Evolutionary conservation across 2,888 invertebrate genomes (phyloP).

Genomic region (Aspidiotus rigidus): DNA sequence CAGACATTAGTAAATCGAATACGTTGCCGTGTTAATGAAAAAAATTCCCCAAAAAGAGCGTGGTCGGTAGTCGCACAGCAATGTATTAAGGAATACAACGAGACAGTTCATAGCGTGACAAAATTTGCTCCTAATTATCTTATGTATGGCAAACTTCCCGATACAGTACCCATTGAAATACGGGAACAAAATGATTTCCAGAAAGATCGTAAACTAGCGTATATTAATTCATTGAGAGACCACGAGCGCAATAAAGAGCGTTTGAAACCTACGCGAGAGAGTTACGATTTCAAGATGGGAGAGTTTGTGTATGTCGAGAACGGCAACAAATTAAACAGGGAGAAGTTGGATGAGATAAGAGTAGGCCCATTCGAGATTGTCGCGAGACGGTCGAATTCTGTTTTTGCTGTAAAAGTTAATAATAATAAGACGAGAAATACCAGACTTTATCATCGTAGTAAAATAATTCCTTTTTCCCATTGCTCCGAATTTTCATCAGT

Average conservation of each 20-base stretch:
- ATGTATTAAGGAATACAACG: constrained; percentile 36
- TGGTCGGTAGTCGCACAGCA: constrained; percentile 37
- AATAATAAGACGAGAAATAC: too few relatives aligned
- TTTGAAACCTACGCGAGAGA: not conserved
- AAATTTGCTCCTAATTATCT: constrained; percentile 37
- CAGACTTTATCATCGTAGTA: too few relatives aligned
- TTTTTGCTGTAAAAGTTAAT: not conserved
- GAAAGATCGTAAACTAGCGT: constrained; percentile 31
- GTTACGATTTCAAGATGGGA: constrained; percentile 12
- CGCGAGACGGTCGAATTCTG: constrained; percentile 5
- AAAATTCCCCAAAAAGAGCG: constrained; percentile 18
- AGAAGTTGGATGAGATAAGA: constrained; percentile 12
- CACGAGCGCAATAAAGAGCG: constrained; percentile 33
- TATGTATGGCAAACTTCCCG: constrained; percentile 32
- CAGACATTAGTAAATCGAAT: constrained; percentile 38
- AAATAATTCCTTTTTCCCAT: too few relatives aligned
- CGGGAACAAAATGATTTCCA: constrained; percentile 13
- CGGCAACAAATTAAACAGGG: constrained; percentile 13
- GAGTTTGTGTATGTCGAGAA: constrained; percentile 18
- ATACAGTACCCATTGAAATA: constrained; percentile 30
- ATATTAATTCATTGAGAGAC: constrained; percentile 30
- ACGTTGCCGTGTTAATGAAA: constrained; percentile 36
- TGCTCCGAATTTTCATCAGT: too few relatives aligned
- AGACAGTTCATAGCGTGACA: constrained; percentile 36
- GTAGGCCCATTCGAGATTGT: constrained; percentile 15